These are phyloP conservation scores for Andrena marginata DNA, from an alignment of 2,888 invertebrate genomes.

Conservation along the genomic window DNA sequence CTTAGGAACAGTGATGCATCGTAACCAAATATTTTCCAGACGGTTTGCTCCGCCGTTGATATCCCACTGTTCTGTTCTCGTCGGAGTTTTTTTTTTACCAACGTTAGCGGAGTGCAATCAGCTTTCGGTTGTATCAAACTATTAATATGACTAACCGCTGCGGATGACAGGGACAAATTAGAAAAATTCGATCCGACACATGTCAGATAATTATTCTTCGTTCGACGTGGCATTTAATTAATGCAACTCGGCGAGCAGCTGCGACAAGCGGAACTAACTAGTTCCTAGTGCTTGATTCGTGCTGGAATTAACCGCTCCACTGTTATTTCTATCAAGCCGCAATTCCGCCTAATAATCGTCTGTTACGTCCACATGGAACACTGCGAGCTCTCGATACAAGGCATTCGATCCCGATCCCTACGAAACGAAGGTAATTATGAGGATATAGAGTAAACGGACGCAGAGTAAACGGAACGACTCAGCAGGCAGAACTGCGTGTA, in stretches of 20 bases:
- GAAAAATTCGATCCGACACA: constrained; percentile 31
- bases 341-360: constrained; percentile 25
- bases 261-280: background rate
- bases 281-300: background rate
- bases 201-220: constrained; percentile 38
- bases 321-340: constrained; percentile 5
- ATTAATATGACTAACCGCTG: constrained; percentile 33
- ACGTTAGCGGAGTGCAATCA: background rate
- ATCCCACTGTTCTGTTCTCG: background rate
- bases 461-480: constrained; percentile 21
- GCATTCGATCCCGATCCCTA: constrained; percentile 1
- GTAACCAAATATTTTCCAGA: constrained; percentile 55
- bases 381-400: background rate
- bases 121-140: background rate
- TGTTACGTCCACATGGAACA: background rate
- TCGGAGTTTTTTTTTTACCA: background rate
- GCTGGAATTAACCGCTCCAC: constrained; percentile 2
- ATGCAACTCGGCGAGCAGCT: constrained; percentile 1
- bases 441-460: background rate
- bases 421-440: constrained; percentile 34
- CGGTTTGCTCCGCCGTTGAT: constrained; percentile 43
- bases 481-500: background rate
- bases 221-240: constrained; percentile 30
- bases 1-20: constrained; percentile 32
- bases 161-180: constrained; percentile 39